phyloP scores from a whole-genome alignment of 2,797 vertebrate species.

The Aeoliscus strigatus region DNA sequence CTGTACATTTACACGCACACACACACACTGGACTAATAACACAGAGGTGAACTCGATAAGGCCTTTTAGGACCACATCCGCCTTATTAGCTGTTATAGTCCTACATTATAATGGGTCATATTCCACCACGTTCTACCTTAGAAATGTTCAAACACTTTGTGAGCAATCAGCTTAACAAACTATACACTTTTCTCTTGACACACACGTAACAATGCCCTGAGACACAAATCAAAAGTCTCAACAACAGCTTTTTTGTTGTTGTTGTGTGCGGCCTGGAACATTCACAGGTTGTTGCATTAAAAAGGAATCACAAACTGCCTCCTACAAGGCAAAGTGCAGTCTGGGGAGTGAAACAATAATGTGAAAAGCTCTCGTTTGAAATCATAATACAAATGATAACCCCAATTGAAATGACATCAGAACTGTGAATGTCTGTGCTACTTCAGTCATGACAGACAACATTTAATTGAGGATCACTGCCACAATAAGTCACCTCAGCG shows the following conservation, averaged over 20 bases:
- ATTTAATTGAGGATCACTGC: slow-evolving; percentile 21
- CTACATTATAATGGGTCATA: slow-evolving; percentile 19
- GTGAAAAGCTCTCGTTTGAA: slow-evolving; percentile 32
- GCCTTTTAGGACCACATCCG: too few species aligned
- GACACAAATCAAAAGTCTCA: slow-evolving; percentile 33
- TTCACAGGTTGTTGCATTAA: slow-evolving; percentile 61
- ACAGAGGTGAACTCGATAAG: slow-evolving; percentile 30
- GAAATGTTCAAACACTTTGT: slow-evolving; percentile 19
- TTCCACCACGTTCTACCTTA: slow-evolving; percentile 19
- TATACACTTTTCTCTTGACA: slow-evolving; percentile 30
- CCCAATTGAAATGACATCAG: slow-evolving; percentile 22
- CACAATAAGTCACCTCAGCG: slow-evolving; percentile 25
- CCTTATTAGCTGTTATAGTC: slow-evolving; percentile 1
- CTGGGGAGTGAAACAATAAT: slow-evolving; percentile 29
- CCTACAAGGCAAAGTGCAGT: slow-evolving; percentile 63
- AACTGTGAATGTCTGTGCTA: slow-evolving; percentile 25
- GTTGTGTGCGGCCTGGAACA: slow-evolving; percentile 26
- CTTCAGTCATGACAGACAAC: slow-evolving; percentile 3
- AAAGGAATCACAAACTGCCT: slow-evolving; percentile 53
- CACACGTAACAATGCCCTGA: slow-evolving; percentile 59
- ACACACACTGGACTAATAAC: slow-evolving; percentile 40
- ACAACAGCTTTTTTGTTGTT: slow-evolving; percentile 15
- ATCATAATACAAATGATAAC: slow-evolving; percentile 14
- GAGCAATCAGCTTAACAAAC: slow-evolving; percentile 41
- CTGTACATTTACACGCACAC: slow-evolving; percentile 24